A percentile compares a stretch with the other conserved stretches of the same genome.
phyloP scores from a whole-genome alignment of 2,113 vertebrate genomes.

The Girardinichthys multiradiatus region DNA sequence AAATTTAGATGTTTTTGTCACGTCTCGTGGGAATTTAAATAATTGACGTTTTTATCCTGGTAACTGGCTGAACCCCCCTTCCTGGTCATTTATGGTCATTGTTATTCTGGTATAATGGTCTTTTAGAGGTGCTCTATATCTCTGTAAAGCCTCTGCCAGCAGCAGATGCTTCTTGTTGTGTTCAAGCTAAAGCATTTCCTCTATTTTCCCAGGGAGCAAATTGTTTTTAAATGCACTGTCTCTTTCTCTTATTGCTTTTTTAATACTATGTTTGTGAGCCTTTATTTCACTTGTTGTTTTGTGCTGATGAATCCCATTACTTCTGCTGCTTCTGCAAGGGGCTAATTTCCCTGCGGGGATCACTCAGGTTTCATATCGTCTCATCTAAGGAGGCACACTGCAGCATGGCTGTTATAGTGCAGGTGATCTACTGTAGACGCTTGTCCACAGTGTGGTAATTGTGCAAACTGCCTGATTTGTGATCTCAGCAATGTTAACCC shows the following conservation, averaged over 20 bases:
- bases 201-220: slow-evolving; percentile 22
- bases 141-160: not conserved
- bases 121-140: not conserved
- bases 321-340: not conserved
- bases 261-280: slow-evolving; percentile 38
- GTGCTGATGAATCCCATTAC: slow-evolving; percentile 44
- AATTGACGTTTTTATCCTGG: not conserved
- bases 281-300: slow-evolving; percentile 15
- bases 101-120: not conserved
- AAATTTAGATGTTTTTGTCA: not conserved
- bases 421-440: slow-evolving; percentile 7
- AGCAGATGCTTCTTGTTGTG: not conserved
- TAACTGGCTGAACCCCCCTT: not conserved
- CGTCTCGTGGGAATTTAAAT: not conserved
- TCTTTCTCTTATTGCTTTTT: slow-evolving; percentile 47
- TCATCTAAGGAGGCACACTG: not conserved
- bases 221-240: slow-evolving; percentile 47
- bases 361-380: slow-evolving; percentile 37
- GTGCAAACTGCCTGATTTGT: not conserved
- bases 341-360: slow-evolving; percentile 49
- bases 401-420: not conserved
- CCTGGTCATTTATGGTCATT: not conserved
- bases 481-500: slow-evolving; percentile 20
- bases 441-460: not conserved
- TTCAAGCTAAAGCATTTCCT: slow-evolving; percentile 1